Conservation (phyloP, 2,113 vertebrate genomes). For the Aleadryas rufinucha region DNA sequence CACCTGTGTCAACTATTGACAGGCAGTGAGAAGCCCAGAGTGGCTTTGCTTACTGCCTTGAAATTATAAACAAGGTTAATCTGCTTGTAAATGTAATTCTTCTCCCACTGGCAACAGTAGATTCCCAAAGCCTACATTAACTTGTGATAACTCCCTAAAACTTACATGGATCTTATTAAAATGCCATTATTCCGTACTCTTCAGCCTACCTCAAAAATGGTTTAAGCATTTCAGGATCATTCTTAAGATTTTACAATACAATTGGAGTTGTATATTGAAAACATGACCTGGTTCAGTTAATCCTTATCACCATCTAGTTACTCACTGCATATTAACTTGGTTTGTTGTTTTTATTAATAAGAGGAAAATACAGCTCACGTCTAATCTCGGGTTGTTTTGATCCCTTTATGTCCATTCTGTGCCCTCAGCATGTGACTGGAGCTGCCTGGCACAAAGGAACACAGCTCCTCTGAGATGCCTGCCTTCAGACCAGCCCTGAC, state of each 20-base stretch:
- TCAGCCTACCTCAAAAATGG: not conserved
- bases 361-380: not conserved
- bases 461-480: not conserved
- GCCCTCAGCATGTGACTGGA: not conserved
- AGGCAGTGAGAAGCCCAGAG: not conserved
- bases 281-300: not conserved
- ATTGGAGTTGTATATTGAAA: not conserved
- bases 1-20: not conserved
- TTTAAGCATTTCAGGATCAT: not conserved
- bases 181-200: not conserved
- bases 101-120: slow-evolving; percentile 13
- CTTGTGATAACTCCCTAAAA: slow-evolving; percentile 14
- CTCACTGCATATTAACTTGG: not conserved
- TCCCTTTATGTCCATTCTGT: not conserved
- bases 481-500: not conserved
- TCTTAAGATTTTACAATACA: not conserved
- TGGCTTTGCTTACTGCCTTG: not conserved
- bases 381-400: not conserved
- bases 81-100: not conserved
- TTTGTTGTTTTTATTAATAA: not conserved
- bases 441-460: not conserved
- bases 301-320: not conserved
- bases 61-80: not conserved
- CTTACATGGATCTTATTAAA: slow-evolving; percentile 44
- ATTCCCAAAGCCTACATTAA: slow-evolving; percentile 26